Evolutionary conservation across 92 coral and sea anemone genomes (phyloP).

Genomic region (Paragorgia papillata): DNA sequence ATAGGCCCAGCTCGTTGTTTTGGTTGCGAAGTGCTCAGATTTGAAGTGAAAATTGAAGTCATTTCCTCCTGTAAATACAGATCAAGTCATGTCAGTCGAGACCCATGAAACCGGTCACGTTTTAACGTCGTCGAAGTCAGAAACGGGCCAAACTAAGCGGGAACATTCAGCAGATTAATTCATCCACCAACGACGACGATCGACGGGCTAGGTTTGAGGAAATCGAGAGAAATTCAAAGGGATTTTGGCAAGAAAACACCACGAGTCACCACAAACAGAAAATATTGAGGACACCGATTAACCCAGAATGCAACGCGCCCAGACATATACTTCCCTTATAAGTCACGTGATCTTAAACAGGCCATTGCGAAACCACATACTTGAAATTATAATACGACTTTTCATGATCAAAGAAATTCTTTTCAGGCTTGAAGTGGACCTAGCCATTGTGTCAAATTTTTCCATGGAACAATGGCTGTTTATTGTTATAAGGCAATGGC

Average conservation of each 20-base stretch:
- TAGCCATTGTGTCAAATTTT: too few species aligned
- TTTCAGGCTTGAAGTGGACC: too few species aligned
- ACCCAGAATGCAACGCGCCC: background rate
- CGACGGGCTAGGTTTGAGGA: background rate
- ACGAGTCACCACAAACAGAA: slow-evolving; percentile 3
- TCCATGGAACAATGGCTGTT: too few species aligned
- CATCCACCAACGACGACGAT: background rate
- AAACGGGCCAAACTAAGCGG: background rate
- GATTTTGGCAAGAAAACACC: background rate
- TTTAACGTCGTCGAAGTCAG: background rate
- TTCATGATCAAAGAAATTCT: too few species aligned
- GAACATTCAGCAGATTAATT: background rate
- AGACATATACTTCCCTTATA: background rate
- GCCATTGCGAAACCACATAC: background rate
- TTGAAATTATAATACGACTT: too few species aligned
- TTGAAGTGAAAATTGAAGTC: slow-evolving; percentile 16
- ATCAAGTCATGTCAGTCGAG: slow-evolving; percentile 18
- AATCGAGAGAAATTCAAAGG: background rate
- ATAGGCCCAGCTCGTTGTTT: background rate
- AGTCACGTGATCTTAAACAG: slow-evolving; percentile 1
- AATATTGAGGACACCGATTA: background rate
- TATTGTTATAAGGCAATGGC: too few species aligned
- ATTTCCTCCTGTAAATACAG: slow-evolving; percentile 18
- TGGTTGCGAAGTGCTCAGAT: slow-evolving; percentile 2
- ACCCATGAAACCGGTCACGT: slow-evolving; percentile 14